phyloP scores from a whole-genome alignment of 1,140 invertebrate species.

The Drosophila santomea region DNA sequence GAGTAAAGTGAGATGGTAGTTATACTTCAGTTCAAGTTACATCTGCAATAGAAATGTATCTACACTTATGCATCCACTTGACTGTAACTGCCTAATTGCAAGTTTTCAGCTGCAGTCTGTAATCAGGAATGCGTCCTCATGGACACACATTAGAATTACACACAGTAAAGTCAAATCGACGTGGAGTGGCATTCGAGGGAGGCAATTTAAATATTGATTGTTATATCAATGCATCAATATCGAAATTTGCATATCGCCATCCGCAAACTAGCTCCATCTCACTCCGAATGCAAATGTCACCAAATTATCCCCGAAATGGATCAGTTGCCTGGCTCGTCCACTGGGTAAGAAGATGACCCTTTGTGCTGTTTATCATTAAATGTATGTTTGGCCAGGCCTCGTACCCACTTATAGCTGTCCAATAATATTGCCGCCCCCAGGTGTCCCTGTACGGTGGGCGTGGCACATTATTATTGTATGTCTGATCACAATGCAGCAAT shows the following conservation, averaged over 20 bases:
- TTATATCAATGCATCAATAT: constrained; percentile 75
- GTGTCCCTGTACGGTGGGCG: constrained; percentile 14
- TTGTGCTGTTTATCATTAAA: constrained; percentile 73
- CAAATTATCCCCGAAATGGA: constrained; percentile 44
- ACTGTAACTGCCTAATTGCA: constrained; percentile 28
- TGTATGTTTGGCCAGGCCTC: constrained; percentile 40
- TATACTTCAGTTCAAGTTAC: not conserved
- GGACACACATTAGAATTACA: constrained; percentile 5
- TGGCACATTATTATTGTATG: constrained; percentile 59
- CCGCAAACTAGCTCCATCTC: constrained; percentile 62
- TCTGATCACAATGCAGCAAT: constrained; percentile 66
- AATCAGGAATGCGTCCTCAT: constrained; percentile 25
- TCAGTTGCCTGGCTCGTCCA: not conserved
- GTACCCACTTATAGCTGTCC: constrained; percentile 53
- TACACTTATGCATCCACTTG: not conserved
- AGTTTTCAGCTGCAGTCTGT: constrained; percentile 19
- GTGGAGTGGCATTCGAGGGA: constrained; percentile 14
- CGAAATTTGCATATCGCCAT: constrained; percentile 68
- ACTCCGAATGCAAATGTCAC: constrained; percentile 52
- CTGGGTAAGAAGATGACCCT: constrained; percentile 7
- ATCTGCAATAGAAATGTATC: not conserved
- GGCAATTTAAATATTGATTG: constrained; percentile 79
- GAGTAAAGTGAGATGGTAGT: too few species aligned
- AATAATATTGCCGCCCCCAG: constrained; percentile 63
- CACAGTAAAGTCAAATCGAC: constrained; percentile 32